Evolutionary conservation across 2,888 invertebrate genomes (phyloP), one percentile per base, ranked within the genome.

Genomic region (Agrochola lychnidis): DNA sequence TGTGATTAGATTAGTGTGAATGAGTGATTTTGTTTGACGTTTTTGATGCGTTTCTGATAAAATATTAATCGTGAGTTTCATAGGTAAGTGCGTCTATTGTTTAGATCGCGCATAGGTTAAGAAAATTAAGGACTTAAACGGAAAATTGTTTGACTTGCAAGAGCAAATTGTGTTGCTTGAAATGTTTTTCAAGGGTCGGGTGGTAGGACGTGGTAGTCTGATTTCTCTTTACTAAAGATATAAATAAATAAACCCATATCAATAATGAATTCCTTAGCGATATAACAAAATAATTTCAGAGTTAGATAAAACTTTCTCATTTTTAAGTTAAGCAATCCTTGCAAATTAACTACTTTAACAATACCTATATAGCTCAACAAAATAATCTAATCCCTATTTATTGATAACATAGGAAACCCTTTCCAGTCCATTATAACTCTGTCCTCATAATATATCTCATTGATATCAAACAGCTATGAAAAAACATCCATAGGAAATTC

Each of bases 1-100:
- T 91, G 89, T 92, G 92, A 93, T 93, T 91, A 89, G 90, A 93
- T 94, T 94, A 93, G 89, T 91, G 90, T 90, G 93, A 92, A 92
- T 91, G 91, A 93, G 86, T 92, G 93, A 93, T 91, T 92, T 89
- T 89, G 89, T 92, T 92, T 92, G 91, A 91, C 91, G 90, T 72
- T 90, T 90, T 89, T 89, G 89, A 90, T 84, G 83, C 78, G 36
- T 88, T 84, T 82, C 76, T 86, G 82, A 85, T 30, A 30, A 30
- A 30, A 30, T 88, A 76, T 76, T 72, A 51, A 79, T 76, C 70
- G 67, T 77, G 67, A 74, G 76, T 66, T 82, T 76, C 61, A 53
- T 67, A 40, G 36, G 73, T 63, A 51, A 70, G 62, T 69, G 63
- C 22, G n/a, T 10, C 19, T 66, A 64, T 76, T 86, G 73, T 76